These are phyloP conservation scores for Galago senegalensis DNA, from an alignment of 2,797 vertebrate genomes.

Conservation along the genomic window DNA sequence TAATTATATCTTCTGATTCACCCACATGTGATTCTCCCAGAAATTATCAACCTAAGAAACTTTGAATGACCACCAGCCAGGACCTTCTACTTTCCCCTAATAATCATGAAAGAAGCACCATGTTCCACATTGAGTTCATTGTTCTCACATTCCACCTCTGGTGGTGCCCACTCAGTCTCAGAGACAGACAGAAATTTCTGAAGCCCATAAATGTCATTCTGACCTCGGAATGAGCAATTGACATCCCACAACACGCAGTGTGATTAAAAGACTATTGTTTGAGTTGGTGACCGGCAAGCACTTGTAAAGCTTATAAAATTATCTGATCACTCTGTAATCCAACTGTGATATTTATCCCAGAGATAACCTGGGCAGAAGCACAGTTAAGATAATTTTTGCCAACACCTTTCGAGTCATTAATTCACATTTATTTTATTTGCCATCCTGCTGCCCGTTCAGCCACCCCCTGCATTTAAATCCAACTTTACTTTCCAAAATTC, in stretches of 20 bases:
- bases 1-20: neutral
- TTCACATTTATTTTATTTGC: constrained; percentile 65
- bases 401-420: constrained; percentile 61
- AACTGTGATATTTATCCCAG: constrained; percentile 74
- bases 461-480: constrained; percentile 46
- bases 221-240: constrained; percentile 72
- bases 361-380: constrained; percentile 66
- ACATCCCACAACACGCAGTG: constrained; percentile 59
- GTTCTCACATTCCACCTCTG: constrained; percentile 25
- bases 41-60: constrained; percentile 53
- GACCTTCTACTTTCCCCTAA: constrained; percentile 23
- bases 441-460: neutral
- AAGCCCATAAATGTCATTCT: constrained; percentile 74
- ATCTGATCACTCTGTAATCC: constrained; percentile 73
- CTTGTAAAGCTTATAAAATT: constrained; percentile 72
- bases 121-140: neutral
- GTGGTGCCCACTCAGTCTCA: constrained; percentile 35
- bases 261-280: constrained; percentile 77
- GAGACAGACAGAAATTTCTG: constrained; percentile 48
- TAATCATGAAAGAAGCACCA: constrained; percentile 35
- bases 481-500: constrained; percentile 59
- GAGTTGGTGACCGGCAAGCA: constrained; percentile 59
- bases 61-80: neutral
- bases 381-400: constrained; percentile 74
- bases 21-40: constrained; percentile 1